phyloP scores from a whole-genome alignment of 2,888 invertebrate genomes.

The Aquatica leii region DNA sequence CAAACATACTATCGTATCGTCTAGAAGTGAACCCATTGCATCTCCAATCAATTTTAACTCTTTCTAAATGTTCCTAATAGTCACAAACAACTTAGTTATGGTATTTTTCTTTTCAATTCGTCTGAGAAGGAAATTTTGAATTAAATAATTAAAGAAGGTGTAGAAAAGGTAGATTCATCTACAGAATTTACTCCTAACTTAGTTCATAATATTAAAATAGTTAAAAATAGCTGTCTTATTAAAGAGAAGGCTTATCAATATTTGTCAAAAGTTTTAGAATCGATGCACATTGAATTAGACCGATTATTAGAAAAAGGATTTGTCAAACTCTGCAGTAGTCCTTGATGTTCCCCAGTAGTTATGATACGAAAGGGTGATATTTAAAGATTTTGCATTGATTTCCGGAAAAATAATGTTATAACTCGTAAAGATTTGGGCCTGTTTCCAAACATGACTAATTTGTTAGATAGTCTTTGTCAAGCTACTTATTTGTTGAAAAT shows the following conservation, averaged over 20 bases:
- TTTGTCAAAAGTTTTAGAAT: conserved; percentile 4
- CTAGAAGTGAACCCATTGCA: too few relatives aligned
- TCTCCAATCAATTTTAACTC: background rate
- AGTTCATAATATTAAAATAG: background rate
- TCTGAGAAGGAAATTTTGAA: background rate
- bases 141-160: background rate
- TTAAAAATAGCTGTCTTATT: background rate
- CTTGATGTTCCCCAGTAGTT: background rate
- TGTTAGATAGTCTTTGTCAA: too few relatives aligned
- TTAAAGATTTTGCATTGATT: background rate
- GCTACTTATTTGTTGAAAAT: too few relatives aligned
- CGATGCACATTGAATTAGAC: background rate
- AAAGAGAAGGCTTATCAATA: background rate
- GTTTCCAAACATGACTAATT: background rate
- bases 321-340: background rate
- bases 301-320: background rate
- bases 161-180: background rate
- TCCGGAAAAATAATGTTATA: background rate
- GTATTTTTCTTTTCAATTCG: background rate
- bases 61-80: background rate
- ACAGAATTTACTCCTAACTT: conserved; percentile 2
- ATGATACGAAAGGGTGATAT: background rate
- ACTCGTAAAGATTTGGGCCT: background rate
- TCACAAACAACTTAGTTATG: background rate
- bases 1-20: too few relatives aligned